Evolutionary conservation across 2,888 invertebrate species (phyloP).

Genomic region (Dryadula phaetusa): DNA sequence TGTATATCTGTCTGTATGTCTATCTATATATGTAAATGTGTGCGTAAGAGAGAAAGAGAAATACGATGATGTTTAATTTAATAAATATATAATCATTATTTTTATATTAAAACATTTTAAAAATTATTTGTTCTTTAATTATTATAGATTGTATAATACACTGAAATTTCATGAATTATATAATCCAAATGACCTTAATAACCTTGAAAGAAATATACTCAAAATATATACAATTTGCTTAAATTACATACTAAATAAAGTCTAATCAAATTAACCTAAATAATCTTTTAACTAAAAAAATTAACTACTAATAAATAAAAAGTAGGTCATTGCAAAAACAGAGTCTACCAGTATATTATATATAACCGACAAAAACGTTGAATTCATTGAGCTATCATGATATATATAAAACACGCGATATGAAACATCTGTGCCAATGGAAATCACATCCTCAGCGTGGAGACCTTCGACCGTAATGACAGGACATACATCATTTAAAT

Average conservation of each 20-base stretch:
- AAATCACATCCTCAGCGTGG: slow-evolving; percentile 67
- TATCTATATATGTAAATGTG: too few species aligned
- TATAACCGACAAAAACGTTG: slow-evolving; percentile 26
- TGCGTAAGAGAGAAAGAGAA: too few species aligned
- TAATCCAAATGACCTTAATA: not conserved
- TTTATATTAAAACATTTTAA: too few species aligned
- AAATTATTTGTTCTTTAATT: too few species aligned
- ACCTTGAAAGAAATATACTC: not conserved
- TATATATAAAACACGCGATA: slow-evolving; percentile 42
- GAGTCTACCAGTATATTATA: slow-evolving; percentile 10
- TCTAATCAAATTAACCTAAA: slow-evolving; percentile 10
- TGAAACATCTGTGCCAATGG: slow-evolving; percentile 57
- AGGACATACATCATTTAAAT: slow-evolving; percentile 60
- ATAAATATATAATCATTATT: too few species aligned
- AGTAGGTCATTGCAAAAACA: slow-evolving; percentile 30
- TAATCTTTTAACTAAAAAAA: not conserved
- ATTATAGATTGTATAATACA: not conserved
- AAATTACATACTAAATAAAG: not conserved
- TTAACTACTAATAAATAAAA: not conserved
- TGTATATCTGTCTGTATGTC: too few species aligned
- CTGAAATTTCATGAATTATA: not conserved
- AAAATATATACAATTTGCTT: not conserved
- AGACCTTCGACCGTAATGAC: slow-evolving; percentile 71
- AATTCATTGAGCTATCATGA: slow-evolving; percentile 38
- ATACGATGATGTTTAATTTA: too few species aligned